Base-by-base conservation (phyloP, 2,113 vertebrate genomes). In the Scolopax mira region DNA sequence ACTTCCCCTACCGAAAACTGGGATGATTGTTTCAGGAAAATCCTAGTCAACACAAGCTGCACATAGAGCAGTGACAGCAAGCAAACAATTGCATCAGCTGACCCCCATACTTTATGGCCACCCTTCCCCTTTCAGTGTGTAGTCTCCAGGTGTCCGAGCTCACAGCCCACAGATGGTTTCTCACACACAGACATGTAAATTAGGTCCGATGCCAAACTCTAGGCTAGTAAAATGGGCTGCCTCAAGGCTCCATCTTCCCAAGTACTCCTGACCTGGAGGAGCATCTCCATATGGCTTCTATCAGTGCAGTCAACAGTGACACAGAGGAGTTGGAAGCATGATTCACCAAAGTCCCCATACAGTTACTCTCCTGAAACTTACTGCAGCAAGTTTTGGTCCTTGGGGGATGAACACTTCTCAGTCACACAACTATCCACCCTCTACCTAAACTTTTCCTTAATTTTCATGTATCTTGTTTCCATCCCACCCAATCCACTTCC, bases 101-200 rank as follows among this genome's bases (percentile, higher is more conserved):
- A 16, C 9, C 17, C 41, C 28, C 9, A 0, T 21, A 60, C 41
- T 15, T 3, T 6, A 7, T 0, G 5, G 31, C 9, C 28, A 10
- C 67, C 16, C 25, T 13, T 14, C 4, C 39, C 33, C 65, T 22
- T 31, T 11, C 9, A 37, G 33, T 19, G 11, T 1, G 2, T 13
- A 13, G 37, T 9, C 48, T 23, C 6, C 23, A 16, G 19, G n/a
- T 8, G 23, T 1, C 55, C 48, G 52, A 39, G 58, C 46, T 30
- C 75, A 3, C 55, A 35, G 46, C 27, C 11, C 60, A 9, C 27
- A 17, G 41, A 11, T 6, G 14, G 21, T 16, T 73, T 25, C 60
- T 60, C 54, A 51, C 0, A 11, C 13, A 33, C 21, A 44, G 12
- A 58, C 30, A 16, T 11, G 24, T 12, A 3, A n/a, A 23, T 1